These are phyloP conservation scores for Lamellibrachia satsuma DNA, from an alignment of 2,888 invertebrate genomes.

Conservation along the genomic window DNA sequence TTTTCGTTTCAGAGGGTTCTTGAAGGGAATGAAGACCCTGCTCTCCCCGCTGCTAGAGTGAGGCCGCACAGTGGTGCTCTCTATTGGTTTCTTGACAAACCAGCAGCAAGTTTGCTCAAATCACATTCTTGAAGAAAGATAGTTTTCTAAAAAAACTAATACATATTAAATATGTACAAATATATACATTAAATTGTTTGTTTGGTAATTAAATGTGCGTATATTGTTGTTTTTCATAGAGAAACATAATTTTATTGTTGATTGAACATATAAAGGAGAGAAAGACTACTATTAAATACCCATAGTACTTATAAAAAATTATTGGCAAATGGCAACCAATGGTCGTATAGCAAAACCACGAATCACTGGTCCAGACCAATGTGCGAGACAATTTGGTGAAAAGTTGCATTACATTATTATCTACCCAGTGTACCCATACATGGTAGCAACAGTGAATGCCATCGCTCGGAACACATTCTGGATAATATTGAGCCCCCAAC, in stretches of 20 bases:
- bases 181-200: neutral
- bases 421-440: too few species aligned
- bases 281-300: too few species aligned
- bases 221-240: neutral
- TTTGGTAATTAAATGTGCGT: neutral
- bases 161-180: slow-evolving; percentile 7
- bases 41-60: slow-evolving; percentile 80
- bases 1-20: slow-evolving; percentile 77
- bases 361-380: too few species aligned
- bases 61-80: slow-evolving; percentile 76
- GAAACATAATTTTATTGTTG: neutral
- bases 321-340: too few species aligned
- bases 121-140: neutral
- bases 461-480: too few species aligned
- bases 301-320: too few species aligned
- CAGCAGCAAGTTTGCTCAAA: slow-evolving; percentile 61
- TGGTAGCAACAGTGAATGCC: too few species aligned
- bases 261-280: neutral
- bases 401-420: too few species aligned
- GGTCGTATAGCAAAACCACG: too few species aligned
- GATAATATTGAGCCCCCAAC: too few species aligned
- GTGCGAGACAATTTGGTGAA: too few species aligned
- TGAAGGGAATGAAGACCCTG: slow-evolving; percentile 74
- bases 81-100: slow-evolving; percentile 70
- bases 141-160: neutral